Conservation (phyloP, 2,797 vertebrate species). For the Aulostomus chinensis region DNA sequence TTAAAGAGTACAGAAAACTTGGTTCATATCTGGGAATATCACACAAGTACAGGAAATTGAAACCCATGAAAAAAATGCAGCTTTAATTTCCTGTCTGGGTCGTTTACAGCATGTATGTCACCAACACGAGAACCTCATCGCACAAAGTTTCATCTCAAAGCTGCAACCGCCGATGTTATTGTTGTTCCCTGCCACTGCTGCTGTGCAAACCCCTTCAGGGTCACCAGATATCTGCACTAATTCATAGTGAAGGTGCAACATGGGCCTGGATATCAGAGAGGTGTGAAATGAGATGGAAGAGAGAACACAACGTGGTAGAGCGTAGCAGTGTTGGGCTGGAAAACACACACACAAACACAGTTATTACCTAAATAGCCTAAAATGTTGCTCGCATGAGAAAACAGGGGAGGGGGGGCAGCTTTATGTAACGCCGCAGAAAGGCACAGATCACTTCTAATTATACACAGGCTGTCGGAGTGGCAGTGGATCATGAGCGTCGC, state of each 20-base stretch:
- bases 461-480: conserved; percentile 16
- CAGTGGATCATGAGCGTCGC: conserved; percentile 18
- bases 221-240: conserved; percentile 27
- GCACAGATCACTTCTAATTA: conserved; percentile 39
- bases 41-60: too few species aligned
- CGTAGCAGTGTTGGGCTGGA: not conserved
- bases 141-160: not conserved
- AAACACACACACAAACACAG: not conserved
- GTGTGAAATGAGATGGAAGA: conserved; percentile 41
- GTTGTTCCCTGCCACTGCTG: conserved; percentile 6
- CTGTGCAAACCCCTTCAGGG: conserved; percentile 20
- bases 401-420: not conserved
- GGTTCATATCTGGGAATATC: too few species aligned
- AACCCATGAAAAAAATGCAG: too few species aligned
- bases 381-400: conserved; percentile 17
- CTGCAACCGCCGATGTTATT: not conserved
- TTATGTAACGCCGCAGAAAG: conserved; percentile 43
- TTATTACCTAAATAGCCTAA: conserved; percentile 25
- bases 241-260: conserved; percentile 22
- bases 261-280: conserved; percentile 36
- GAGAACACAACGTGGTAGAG: conserved; percentile 4
- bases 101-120: too few species aligned
- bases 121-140: too few species aligned
- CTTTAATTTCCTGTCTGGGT: too few species aligned
- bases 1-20: too few species aligned